phyloP scores from a whole-genome alignment of 2,113 vertebrate genomes.

The Brachyhypopomus occidentalis region DNA sequence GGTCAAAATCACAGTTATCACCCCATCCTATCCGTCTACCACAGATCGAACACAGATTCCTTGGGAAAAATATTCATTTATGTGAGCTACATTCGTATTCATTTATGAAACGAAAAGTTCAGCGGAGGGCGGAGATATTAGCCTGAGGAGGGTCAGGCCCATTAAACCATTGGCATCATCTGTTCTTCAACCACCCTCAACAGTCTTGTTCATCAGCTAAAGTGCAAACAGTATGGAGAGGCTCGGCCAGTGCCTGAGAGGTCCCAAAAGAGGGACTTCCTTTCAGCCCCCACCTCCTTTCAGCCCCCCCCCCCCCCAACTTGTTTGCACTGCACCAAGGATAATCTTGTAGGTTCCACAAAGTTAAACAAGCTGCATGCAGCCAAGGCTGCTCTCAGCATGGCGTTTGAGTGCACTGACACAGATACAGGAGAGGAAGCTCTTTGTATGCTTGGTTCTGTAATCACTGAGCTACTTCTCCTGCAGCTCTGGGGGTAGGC shows the following conservation, averaged over 20 bases:
- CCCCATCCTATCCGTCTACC: background rate
- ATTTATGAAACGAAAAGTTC: background rate
- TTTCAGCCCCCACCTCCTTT: conserved; percentile 22
- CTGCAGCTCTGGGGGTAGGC: background rate
- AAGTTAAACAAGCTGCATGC: conserved; percentile 73
- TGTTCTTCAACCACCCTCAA: conserved; percentile 33
- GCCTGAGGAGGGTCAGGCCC: background rate
- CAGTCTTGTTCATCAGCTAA: conserved; percentile 28
- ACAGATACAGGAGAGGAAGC: conserved; percentile 50
- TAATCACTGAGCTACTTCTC: conserved; percentile 22
- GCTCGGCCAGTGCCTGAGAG: conserved; percentile 51
- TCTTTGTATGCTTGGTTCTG: conserved; percentile 14
- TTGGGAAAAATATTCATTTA: background rate
- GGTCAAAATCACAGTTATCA: conserved; percentile 14
- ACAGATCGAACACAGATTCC: background rate
- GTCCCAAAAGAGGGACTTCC: conserved; percentile 45
- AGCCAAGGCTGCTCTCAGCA: conserved; percentile 71
- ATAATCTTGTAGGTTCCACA: conserved; percentile 74
- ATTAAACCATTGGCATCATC: conserved; percentile 28
- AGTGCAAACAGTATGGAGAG: conserved; percentile 57
- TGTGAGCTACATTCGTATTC: background rate
- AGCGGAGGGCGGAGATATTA: background rate
- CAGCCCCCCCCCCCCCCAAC: conserved; percentile 15
- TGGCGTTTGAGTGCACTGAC: conserved; percentile 65
- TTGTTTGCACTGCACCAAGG: conserved; percentile 71